phyloP scores from a whole-genome alignment of 1,140 invertebrate species.

The Danaus plexippus region DNA sequence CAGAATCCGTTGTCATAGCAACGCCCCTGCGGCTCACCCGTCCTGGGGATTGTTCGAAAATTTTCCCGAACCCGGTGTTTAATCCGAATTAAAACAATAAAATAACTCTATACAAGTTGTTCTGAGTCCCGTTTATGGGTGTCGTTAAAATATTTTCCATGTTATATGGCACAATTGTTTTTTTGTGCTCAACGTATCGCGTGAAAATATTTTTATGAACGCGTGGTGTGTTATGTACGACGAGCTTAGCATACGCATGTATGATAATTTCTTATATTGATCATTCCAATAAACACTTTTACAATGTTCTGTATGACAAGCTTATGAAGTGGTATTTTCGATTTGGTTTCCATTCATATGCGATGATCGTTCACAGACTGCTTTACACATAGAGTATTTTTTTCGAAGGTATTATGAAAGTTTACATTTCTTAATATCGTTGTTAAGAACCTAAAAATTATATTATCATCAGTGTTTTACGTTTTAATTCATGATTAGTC shows the following conservation, averaged over 20 bases:
- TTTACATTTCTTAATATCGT: too few species aligned
- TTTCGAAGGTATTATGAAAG: too few species aligned
- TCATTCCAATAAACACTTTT: too few species aligned
- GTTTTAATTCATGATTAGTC: constrained; percentile 11
- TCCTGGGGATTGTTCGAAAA: constrained; percentile 49
- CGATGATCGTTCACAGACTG: neutral
- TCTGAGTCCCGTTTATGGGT: constrained; percentile 21
- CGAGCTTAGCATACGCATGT: too few species aligned
- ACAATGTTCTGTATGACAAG: too few species aligned
- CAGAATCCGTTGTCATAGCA: constrained; percentile 55
- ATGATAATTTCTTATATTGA: too few species aligned
- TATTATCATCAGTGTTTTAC: too few species aligned
- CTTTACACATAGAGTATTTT: constrained; percentile 1
- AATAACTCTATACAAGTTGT: constrained; percentile 45
- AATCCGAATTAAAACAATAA: constrained; percentile 62
- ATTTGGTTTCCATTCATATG: too few species aligned
- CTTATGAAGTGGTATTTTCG: too few species aligned
- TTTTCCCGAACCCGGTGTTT: constrained; percentile 45
- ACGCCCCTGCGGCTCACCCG: constrained; percentile 54
- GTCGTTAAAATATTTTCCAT: constrained; percentile 38
- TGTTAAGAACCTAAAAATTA: too few species aligned
- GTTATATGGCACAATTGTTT: constrained; percentile 20
- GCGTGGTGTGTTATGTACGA: neutral
- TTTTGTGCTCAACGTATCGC: constrained; percentile 5
- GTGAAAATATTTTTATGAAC: constrained; percentile 21